These are phyloP conservation scores for Poeciliopsis paucimaculata DNA, from an alignment of 2,797 vertebrate genomes.

Conservation along the genomic window DNA sequence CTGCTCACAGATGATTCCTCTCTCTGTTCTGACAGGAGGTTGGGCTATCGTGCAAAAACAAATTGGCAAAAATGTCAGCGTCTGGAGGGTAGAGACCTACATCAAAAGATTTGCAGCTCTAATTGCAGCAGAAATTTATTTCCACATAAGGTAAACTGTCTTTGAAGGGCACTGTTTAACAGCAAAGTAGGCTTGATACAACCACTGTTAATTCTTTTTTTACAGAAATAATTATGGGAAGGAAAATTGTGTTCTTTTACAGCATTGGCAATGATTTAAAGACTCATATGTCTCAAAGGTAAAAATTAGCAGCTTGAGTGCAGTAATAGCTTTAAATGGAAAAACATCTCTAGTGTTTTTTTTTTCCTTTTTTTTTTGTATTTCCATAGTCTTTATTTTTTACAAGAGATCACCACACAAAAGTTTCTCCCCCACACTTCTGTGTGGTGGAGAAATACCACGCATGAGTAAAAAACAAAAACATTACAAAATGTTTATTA, in stretches of 20 bases:
- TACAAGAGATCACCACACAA: slow-evolving; percentile 7
- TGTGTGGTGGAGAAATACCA: background rate
- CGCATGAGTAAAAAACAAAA: background rate
- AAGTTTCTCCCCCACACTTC: background rate
- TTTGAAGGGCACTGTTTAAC: slow-evolving; percentile 13
- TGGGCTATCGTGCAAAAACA: background rate
- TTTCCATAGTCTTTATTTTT: slow-evolving; percentile 21
- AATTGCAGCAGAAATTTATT: background rate
- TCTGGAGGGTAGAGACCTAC: background rate
- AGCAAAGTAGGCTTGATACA: slow-evolving; percentile 35
- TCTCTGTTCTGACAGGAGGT: background rate
- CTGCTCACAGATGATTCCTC: background rate
- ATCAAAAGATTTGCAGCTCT: background rate
- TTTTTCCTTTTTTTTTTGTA: slow-evolving; percentile 6
- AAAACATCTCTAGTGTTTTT: slow-evolving; percentile 37
- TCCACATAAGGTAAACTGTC: background rate
- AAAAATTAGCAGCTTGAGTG: slow-evolving; percentile 53
- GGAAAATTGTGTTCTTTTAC: slow-evolving; percentile 63
- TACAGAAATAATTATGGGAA: slow-evolving; percentile 65
- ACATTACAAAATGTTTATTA: background rate
- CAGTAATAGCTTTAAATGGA: slow-evolving; percentile 21
- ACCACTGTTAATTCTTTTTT: slow-evolving; percentile 36
- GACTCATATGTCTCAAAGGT: slow-evolving; percentile 62
- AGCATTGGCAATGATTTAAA: slow-evolving; percentile 62
- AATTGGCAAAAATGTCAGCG: background rate